phyloP scores from a whole-genome alignment of 2,888 invertebrate genomes.

The Sarcophaga rosellei region DNA sequence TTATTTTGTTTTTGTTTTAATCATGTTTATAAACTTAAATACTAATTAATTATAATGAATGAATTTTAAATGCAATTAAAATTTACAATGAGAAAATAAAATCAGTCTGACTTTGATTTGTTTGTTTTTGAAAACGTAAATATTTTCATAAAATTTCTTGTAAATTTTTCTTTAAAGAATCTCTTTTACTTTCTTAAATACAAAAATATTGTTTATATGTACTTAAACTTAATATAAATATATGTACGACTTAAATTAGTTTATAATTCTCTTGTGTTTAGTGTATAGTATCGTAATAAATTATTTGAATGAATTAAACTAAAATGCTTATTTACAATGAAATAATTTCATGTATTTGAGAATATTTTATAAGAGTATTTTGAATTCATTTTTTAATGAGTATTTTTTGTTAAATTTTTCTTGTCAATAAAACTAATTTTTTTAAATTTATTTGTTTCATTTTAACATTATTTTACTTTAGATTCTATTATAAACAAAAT shows the following conservation, averaged over 20 bases:
- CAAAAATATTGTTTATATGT: background rate
- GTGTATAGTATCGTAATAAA: background rate
- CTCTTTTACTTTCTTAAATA: background rate
- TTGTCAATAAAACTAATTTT: no score
- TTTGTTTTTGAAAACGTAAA: background rate
- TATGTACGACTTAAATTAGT: background rate
- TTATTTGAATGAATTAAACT: conserved; percentile 5
- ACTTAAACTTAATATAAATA: conserved; percentile 17
- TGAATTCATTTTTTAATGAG: background rate
- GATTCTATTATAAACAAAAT: background rate
- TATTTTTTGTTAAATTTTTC: background rate
- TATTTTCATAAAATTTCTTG: background rate
- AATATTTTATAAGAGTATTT: background rate
- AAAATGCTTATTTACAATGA: background rate
- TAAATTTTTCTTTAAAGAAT: background rate
- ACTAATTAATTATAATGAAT: background rate
- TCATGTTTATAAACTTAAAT: background rate
- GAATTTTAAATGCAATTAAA: background rate
- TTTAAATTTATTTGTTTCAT: background rate
- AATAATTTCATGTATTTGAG: background rate
- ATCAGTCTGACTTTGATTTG: conserved; percentile 59
- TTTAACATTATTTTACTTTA: background rate
- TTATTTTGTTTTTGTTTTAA: background rate
- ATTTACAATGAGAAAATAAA: conserved; percentile 43
- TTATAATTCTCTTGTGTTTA: background rate